Conservation (phyloP, 2,888 invertebrate genomes). For the Yponomeuta plumbellus region DNA sequence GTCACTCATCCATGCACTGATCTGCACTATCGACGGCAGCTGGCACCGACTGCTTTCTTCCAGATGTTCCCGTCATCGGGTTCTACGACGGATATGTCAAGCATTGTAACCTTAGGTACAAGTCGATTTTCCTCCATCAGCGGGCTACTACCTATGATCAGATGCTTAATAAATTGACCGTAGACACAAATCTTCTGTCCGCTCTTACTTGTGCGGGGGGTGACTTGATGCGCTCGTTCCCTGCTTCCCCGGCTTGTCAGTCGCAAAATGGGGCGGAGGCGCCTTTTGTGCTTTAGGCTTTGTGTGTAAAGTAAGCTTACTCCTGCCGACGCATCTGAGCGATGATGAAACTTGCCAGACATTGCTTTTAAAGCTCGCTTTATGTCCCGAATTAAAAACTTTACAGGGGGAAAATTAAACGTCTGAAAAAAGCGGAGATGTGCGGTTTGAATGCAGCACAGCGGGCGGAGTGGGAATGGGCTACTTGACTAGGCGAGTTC, state of each 20-base stretch:
- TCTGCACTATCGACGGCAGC: too few relatives aligned
- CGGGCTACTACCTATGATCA: too few relatives aligned
- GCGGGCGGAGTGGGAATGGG: neutral
- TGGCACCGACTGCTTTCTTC: too few relatives aligned
- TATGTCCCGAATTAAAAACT: conserved; percentile 72
- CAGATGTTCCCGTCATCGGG: too few relatives aligned
- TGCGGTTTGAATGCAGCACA: neutral
- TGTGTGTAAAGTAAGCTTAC: conserved; percentile 71
- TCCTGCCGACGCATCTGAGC: conserved; percentile 68
- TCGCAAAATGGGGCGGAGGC: conserved; percentile 69
- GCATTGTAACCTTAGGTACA: too few relatives aligned
- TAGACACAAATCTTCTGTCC: neutral
- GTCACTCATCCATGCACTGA: too few relatives aligned
- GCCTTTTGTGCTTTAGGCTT: conserved; percentile 73
- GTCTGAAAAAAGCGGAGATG: conserved; percentile 50
- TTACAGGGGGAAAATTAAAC: conserved; percentile 68
- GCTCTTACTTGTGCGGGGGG: conserved; percentile 30
- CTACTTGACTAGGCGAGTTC: too few relatives aligned
- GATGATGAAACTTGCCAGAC: conserved; percentile 76
- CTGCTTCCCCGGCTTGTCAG: conserved; percentile 65
- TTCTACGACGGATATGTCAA: too few relatives aligned
- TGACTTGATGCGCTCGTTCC: conserved; percentile 62
- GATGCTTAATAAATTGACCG: too few relatives aligned
- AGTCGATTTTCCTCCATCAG: too few relatives aligned
- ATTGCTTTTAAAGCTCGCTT: conserved; percentile 69